Evolutionary conservation across 2,888 invertebrate genomes (phyloP).

Genomic region (Cataglyphis altisquamis): DNA sequence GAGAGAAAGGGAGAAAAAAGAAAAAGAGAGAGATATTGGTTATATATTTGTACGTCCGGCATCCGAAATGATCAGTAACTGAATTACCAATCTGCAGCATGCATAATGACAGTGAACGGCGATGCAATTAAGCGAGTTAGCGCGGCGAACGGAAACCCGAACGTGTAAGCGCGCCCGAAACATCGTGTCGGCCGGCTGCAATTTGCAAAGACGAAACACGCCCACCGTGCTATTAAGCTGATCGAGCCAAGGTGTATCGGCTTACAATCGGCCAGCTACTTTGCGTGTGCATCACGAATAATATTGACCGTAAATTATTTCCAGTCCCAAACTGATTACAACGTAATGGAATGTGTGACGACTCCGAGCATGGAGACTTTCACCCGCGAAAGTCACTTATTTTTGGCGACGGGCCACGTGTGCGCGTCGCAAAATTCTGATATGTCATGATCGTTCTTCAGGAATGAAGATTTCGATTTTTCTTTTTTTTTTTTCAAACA

Average conservation of each 20-base stretch:
- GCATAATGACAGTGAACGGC: conserved; percentile 3
- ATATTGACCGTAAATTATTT: conserved; percentile 36
- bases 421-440: conserved; percentile 15
- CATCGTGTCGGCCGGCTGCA: conserved; percentile 15
- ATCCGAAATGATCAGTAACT: conserved; percentile 1
- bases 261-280: conserved; percentile 13
- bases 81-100: conserved; percentile 28
- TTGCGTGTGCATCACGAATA: conserved; percentile 16
- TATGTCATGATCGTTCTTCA: background rate
- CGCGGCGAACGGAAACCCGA: conserved; percentile 8
- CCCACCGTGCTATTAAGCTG: conserved; percentile 32
- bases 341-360: conserved; percentile 30
- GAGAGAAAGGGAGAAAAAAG: too few relatives aligned
- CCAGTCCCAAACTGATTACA: conserved; percentile 31
- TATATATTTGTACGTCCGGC: background rate
- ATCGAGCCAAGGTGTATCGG: conserved; percentile 38
- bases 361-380: conserved; percentile 25
- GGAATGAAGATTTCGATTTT: background rate
- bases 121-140: conserved; percentile 48
- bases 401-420: conserved; percentile 5
- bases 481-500: background rate
- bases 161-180: background rate
- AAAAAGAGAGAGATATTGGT: too few relatives aligned
- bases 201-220: conserved; percentile 38
- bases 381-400: conserved; percentile 39